Base-by-base conservation (phyloP, 1,140 invertebrate genomes). In the Drosophila subpulchrella region DNA sequence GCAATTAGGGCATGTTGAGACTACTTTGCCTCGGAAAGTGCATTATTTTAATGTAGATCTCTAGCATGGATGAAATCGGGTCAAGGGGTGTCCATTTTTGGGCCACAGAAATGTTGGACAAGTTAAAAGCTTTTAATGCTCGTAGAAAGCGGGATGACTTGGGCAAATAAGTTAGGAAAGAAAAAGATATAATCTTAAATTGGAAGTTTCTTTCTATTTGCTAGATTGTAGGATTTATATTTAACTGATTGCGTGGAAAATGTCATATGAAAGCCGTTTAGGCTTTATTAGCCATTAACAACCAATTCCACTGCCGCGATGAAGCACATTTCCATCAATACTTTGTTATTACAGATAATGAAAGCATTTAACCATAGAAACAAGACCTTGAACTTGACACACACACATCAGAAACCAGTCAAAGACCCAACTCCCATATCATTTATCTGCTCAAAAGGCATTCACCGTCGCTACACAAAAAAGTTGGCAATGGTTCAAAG, bases 371-470 rank as follows among this genome's bases (percentile, higher is more conserved):
- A 27, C 44, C 17, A 54, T 63, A 38, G 41, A 12, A 51, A 57
- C 55, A 4, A 48, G 32, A 39, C 81, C 81, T 80, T 83, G 81
- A 83, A 83, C 81, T 83, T 83, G 81, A 71, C 80, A 72, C 63
- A 61, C 47, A 41, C 15, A 30, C 15, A n/a, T n/a, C 6, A 17
- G n/a, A 36, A 0, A 36, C 48, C 56, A 53, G 32, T 6, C 17
- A 34, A 24, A 54, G 47, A 56, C 34, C 20, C 3, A 59, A 13
- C 20, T 20, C 10, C 42, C 17, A 12, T 2, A 47, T 15, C 34
- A 36, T 67, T 36, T 41, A 42, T 44, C 42, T 27, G 32, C 34
- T 27, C 0, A 7, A 42, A 42, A 15, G 41, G 15, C 38, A 39
- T 39, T 39, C 38, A 39, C 38, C 11, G 12, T 4, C 11, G 13